phyloP scores from a whole-genome alignment of 2,888 invertebrate species.

The Cephonodes hylas region DNA sequence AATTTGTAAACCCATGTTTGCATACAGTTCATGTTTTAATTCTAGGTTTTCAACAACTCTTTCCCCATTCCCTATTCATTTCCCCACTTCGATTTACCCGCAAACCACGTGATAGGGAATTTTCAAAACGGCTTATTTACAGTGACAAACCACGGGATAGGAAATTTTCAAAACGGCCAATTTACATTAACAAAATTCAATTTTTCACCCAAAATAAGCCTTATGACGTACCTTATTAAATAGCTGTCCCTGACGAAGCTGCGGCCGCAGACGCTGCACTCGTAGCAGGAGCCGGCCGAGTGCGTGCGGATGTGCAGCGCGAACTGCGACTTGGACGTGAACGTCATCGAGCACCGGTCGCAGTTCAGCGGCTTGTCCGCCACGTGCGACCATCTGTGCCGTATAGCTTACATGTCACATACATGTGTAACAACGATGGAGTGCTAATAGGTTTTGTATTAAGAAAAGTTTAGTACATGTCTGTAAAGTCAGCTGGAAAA shows the following conservation, averaged over 20 bases:
- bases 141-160: neutral
- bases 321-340: slow-evolving; percentile 88
- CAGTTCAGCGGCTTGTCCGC: slow-evolving; percentile 88
- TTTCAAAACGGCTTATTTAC: neutral
- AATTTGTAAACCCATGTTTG: too few species aligned
- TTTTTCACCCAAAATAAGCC: neutral
- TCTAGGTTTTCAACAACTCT: too few species aligned
- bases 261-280: slow-evolving; percentile 87
- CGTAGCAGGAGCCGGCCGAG: slow-evolving; percentile 85
- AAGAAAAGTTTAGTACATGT: too few species aligned
- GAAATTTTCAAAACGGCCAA: neutral
- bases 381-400: slow-evolving; percentile 87
- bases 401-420: neutral
- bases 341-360: slow-evolving; percentile 86
- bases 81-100: too few species aligned
- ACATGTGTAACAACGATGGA: too few species aligned
- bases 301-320: slow-evolving; percentile 89
- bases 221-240: slow-evolving; percentile 80
- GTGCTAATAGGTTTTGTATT: too few species aligned
- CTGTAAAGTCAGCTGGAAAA: too few species aligned
- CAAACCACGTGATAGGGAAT: neutral
- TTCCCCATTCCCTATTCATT: too few species aligned
- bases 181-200: too few species aligned
- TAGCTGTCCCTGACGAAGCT: slow-evolving; percentile 89
- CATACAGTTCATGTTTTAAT: too few species aligned